phyloP scores from a whole-genome alignment of 2,888 invertebrate species.

The Limnephilus rhombicus region DNA sequence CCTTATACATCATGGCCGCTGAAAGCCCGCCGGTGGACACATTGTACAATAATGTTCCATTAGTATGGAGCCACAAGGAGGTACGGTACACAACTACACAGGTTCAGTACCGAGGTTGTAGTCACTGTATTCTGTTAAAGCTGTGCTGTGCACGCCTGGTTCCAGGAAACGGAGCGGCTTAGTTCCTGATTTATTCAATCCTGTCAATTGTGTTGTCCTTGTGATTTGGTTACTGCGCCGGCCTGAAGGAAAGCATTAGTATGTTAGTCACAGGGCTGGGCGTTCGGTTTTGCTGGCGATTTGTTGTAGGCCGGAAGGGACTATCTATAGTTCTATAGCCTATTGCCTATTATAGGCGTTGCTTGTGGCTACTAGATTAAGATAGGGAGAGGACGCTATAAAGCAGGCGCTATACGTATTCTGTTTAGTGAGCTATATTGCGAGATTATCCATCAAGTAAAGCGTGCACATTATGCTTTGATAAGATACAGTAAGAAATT shows the following conservation, averaged over 20 bases:
- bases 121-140: neutral
- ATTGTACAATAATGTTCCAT: slow-evolving; percentile 21
- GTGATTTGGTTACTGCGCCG: slow-evolving; percentile 29
- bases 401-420: neutral
- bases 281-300: slow-evolving; percentile 8
- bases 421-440: neutral
- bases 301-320: slow-evolving; percentile 6
- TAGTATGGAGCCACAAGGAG: slow-evolving; percentile 5
- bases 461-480: neutral
- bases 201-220: slow-evolving; percentile 46
- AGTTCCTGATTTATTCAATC: slow-evolving; percentile 45
- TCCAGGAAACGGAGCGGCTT: slow-evolving; percentile 30
- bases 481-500: neutral
- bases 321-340: neutral
- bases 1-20: slow-evolving; percentile 7
- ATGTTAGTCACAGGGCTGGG: neutral
- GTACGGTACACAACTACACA: neutral
- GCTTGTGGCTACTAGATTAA: neutral
- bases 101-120: neutral
- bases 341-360: neutral
- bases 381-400: neutral
- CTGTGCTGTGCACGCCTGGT: neutral
- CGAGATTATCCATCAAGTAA: neutral
- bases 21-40: slow-evolving; percentile 10
- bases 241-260: slow-evolving; percentile 28